Percentiles rank a stretch among this genome's conserved stretches.
phyloP scores from a whole-genome alignment of 2,888 invertebrate genomes.

The Linnaemya tessellans region DNA sequence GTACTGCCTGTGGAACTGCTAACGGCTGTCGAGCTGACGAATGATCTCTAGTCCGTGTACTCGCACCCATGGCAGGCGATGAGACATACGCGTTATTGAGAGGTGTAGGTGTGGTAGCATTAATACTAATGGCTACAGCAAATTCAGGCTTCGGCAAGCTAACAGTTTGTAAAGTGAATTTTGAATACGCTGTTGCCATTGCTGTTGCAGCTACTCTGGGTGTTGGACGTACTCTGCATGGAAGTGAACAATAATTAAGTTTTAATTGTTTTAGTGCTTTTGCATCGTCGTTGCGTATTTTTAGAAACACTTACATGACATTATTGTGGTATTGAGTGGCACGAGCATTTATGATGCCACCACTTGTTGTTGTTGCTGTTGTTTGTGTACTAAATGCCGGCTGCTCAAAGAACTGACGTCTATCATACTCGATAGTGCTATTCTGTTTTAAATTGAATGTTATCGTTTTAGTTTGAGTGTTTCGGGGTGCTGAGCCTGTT shows the following conservation, averaged over 20 bases:
- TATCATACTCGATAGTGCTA: constrained; percentile 82
- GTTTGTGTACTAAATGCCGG: constrained; percentile 69
- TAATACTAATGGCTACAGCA: constrained; percentile 84
- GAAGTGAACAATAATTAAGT: constrained; percentile 38
- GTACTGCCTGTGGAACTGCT: constrained; percentile 74
- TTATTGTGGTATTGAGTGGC: constrained; percentile 81
- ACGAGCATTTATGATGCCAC: constrained; percentile 59
- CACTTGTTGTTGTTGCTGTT: constrained; percentile 64
- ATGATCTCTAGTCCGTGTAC: constrained; percentile 77
- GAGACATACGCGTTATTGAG: constrained; percentile 76
- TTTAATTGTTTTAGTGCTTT: constrained; percentile 24
- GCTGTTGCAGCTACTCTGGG: constrained; percentile 64
- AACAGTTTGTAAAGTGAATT: constrained; percentile 88
- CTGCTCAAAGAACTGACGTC: constrained; percentile 81
- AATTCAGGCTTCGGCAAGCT: constrained; percentile 91
- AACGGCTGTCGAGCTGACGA: constrained; percentile 74
- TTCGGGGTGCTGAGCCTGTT: constrained; percentile 78
- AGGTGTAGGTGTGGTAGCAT: constrained; percentile 78
- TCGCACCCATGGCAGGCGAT: constrained; percentile 69
- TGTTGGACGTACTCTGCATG: constrained; percentile 65
- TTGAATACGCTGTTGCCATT: constrained; percentile 80
- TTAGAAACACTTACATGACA: constrained; percentile 81
- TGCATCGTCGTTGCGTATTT: constrained; percentile 26
- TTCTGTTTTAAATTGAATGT: constrained; percentile 83
- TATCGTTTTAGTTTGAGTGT: constrained; percentile 81